phyloP scores from a whole-genome alignment of 2,797 vertebrate genomes.

The Sternarchorhynchus goeldii region DNA sequence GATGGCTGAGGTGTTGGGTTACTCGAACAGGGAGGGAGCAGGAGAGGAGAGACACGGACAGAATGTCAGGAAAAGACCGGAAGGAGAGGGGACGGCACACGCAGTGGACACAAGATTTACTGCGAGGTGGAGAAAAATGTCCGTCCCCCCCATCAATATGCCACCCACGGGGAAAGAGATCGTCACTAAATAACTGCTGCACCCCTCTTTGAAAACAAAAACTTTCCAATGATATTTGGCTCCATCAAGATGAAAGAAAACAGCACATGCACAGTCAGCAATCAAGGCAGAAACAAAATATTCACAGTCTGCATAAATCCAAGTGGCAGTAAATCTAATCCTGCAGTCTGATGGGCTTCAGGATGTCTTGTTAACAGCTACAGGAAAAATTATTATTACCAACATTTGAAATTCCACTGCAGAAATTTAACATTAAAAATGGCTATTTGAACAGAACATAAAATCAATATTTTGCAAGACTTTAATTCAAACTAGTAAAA shows the following conservation, averaged over 20 bases:
- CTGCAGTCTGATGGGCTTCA: conserved; percentile 24
- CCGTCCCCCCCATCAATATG: conserved; percentile 46
- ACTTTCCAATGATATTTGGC: conserved; percentile 49
- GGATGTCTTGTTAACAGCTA: conserved; percentile 23
- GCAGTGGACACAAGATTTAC: conserved; percentile 53
- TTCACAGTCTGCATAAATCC: conserved; percentile 47
- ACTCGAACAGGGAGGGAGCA: conserved; percentile 43
- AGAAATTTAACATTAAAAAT: neutral
- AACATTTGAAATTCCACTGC: neutral
- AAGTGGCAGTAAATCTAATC: conserved; percentile 44
- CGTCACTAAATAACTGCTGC: conserved; percentile 45
- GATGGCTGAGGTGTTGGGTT: conserved; percentile 47
- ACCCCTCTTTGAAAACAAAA: conserved; percentile 54
- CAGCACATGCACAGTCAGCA: conserved; percentile 50
- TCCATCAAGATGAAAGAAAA: conserved; percentile 50
- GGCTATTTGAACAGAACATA: neutral
- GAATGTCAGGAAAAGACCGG: conserved; percentile 53
- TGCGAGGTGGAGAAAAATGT: conserved; percentile 11
- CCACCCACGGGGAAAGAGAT: conserved; percentile 48
- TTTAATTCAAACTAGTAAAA: conserved; percentile 6
- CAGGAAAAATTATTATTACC: conserved; percentile 27
- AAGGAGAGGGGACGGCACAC: conserved; percentile 47
- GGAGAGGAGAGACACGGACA: conserved; percentile 29
- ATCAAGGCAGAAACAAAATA: conserved; percentile 50
- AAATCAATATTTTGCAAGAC: neutral